Percentiles rank a stretch among this genome's conserved stretches.
These are phyloP conservation scores for Tetramorium parvispinum DNA, from an alignment of 1,140 invertebrate genomes.

Conservation along the genomic window DNA sequence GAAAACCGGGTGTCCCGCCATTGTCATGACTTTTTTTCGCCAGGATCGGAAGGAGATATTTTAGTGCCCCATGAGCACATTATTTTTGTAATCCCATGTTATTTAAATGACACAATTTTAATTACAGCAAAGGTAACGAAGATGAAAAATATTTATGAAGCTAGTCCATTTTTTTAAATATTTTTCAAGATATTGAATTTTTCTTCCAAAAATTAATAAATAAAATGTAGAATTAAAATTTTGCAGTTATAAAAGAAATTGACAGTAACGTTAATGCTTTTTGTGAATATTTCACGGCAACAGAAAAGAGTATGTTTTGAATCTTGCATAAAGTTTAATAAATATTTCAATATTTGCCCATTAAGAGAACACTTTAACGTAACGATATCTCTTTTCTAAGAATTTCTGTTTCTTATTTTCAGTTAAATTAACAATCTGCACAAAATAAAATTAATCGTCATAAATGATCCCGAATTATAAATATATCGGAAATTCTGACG, in stretches of 20 bases:
- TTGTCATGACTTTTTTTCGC: constrained; percentile 64
- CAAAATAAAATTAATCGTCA: neutral
- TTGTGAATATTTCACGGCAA: neutral
- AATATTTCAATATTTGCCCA: neutral
- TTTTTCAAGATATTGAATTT: neutral
- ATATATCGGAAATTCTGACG: neutral
- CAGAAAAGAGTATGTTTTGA: neutral
- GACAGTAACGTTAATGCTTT: neutral
- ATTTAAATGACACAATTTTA: neutral
- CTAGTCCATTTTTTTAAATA: neutral
- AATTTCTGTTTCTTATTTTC: neutral
- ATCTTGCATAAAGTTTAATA: neutral
- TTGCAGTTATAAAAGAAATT: neutral
- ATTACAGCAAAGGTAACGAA: neutral
- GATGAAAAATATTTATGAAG: neutral
- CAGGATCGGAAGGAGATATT: constrained; percentile 22
- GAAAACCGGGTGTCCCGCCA: constrained; percentile 70
- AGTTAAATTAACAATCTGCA: neutral
- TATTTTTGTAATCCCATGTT: neutral
- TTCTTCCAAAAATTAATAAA: neutral
- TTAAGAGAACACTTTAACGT: neutral
- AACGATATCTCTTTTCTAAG: neutral
- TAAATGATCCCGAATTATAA: neutral
- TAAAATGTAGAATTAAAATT: neutral
- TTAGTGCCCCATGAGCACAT: neutral